These are phyloP conservation scores for Dolichotis patagonum DNA, from an alignment of 2,113 vertebrate genomes.

Conservation along the genomic window DNA sequence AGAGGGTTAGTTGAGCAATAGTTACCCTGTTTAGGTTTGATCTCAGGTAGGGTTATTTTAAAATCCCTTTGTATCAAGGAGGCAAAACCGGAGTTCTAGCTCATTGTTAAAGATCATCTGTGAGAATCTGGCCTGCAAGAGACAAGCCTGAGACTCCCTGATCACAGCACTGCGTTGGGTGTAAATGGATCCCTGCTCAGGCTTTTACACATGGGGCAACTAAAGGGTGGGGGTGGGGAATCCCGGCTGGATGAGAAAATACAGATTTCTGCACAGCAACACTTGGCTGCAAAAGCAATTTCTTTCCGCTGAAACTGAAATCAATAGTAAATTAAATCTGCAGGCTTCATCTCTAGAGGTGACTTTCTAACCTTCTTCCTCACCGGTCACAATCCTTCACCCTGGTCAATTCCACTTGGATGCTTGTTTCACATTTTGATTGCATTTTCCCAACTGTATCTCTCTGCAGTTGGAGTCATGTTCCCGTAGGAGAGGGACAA, in stretches of 20 bases:
- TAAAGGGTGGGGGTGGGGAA: fast-evolving
- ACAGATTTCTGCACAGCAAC: not conserved
- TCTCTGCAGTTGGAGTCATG: not conserved
- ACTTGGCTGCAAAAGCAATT: slow-evolving; percentile 68
- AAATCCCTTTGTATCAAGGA: not conserved
- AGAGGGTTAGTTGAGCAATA: not conserved
- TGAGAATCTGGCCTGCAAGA: not conserved
- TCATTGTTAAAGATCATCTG: not conserved
- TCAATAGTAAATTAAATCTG: slow-evolving; percentile 82
- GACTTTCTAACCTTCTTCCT: slow-evolving; percentile 60
- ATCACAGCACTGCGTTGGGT: not conserved
- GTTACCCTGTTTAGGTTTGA: not conserved
- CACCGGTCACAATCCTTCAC: not conserved
- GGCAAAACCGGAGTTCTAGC: not conserved
- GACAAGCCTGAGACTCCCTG: not conserved
- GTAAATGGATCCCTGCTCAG: not conserved
- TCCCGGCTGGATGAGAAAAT: not conserved
- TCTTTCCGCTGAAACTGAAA: slow-evolving; percentile 80
- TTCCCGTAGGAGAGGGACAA: not conserved
- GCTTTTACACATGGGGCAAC: not conserved
- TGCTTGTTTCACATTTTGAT: not conserved
- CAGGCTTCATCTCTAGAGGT: slow-evolving; percentile 26
- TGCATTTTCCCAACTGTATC: not conserved
- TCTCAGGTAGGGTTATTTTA: not conserved
- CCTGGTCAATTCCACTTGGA: not conserved